Evolutionary conservation across 2,113 vertebrate species (phyloP), one percentile per base, ranked within the genome.

Genomic region (Caloenas nicobarica): DNA sequence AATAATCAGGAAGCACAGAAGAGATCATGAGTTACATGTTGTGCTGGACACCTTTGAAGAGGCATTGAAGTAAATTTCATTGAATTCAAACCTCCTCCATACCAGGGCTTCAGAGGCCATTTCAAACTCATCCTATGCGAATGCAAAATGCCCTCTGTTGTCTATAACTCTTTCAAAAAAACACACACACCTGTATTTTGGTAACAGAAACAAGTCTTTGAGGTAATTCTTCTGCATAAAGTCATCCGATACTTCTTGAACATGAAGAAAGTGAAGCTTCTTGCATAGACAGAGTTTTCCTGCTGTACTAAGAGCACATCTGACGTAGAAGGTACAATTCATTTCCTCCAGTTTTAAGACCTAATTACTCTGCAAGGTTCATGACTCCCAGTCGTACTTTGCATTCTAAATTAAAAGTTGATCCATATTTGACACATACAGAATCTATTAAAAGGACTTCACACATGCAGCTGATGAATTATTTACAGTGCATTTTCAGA

Each of bases 121-220:
- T 57, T 62, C 40, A 42, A 53, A 13, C 33, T 53, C 26, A 31
- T 21, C 34, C 70, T 26, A 16, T 7, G 28, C 53, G 21, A 70
- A 36, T 3, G 10, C 28, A 76, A 38, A 68, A 74, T 24, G 19
- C 12, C 26, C n/a, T 22, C 36, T 34, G 8, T 10, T 73, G 10
- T 33, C 64, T 61, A 0, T 7, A 79, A 56, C 11, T 29, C 17
- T 24, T 42, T 51, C 26, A 13, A 80, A 82, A 46, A 74, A 36
- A 5, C 13, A 31, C 38, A 61, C 4, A 3, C 0, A 31, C 12
- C 0, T 0, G 1, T 24, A 36, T 64, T 57, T 51, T 28, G 13
- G 25, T 33, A 29, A 46, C 68, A 88, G 1, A 71, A 72, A 6
- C 8, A 29, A 33, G 11, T 19, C 14, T 61, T 62, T 25, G 48